Conservation (phyloP, 2,888 invertebrate species). For the Hermaeophaga mercurialis region DNA sequence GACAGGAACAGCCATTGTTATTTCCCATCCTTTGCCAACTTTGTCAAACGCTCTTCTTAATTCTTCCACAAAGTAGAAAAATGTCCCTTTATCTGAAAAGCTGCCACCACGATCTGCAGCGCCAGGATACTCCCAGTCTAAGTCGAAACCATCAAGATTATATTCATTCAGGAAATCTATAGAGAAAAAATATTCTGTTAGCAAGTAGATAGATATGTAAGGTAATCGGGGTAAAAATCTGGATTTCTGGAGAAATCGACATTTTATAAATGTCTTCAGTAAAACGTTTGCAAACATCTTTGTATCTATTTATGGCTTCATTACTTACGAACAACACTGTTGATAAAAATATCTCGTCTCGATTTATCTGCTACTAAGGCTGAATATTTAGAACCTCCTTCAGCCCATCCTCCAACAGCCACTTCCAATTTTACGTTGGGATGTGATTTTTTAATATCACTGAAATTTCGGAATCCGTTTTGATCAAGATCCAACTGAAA, state of each 20-base stretch:
- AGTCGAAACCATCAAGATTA: constrained; percentile 82
- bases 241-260: too few relatives aligned
- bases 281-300: too few relatives aligned
- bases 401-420: constrained; percentile 91
- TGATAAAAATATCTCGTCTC: constrained; percentile 72
- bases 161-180: constrained; percentile 76
- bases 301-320: background rate
- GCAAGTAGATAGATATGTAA: background rate
- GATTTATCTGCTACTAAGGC: constrained; percentile 75
- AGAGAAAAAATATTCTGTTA: background rate
- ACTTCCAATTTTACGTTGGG: constrained; percentile 78
- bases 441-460: constrained; percentile 69
- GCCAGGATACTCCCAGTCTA: constrained; percentile 92
- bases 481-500: constrained; percentile 73
- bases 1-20: constrained; percentile 88
- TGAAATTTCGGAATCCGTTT: constrained; percentile 80
- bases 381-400: constrained; percentile 87
- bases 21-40: constrained; percentile 78
- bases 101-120: constrained; percentile 86
- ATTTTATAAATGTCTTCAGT: too few relatives aligned
- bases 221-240: too few relatives aligned
- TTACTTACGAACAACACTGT: constrained; percentile 70
- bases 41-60: constrained; percentile 77
- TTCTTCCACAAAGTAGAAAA: constrained; percentile 83
- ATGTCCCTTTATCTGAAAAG: constrained; percentile 82